Evolutionary conservation across 2,888 invertebrate genomes (phyloP).

Genomic region (Dryocosmus kuriphilus): DNA sequence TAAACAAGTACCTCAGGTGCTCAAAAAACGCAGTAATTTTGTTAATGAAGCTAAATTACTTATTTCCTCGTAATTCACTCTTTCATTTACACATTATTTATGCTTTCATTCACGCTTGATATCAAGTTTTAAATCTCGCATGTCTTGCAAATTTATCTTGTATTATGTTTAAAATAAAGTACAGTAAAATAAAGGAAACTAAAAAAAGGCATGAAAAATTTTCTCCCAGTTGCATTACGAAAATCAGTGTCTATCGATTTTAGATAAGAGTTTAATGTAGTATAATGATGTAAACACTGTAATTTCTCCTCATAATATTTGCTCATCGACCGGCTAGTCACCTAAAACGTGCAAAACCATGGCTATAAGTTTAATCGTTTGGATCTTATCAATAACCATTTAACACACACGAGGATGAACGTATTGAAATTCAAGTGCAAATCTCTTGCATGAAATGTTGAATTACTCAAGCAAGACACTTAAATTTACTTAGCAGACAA

Average conservation of each 20-base stretch:
- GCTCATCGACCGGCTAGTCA: slow-evolving; percentile 17
- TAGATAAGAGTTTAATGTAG: background rate
- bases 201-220: background rate
- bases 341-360: slow-evolving; percentile 34
- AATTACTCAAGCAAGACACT: background rate
- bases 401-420: slow-evolving; percentile 9
- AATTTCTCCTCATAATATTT: slow-evolving; percentile 33
- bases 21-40: slow-evolving; percentile 25
- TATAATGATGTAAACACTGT: slow-evolving; percentile 22
- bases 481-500: background rate
- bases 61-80: background rate
- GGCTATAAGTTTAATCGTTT: slow-evolving; percentile 39
- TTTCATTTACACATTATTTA: background rate
- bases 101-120: background rate
- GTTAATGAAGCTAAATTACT: slow-evolving; percentile 12
- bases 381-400: slow-evolving; percentile 36
- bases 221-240: background rate
- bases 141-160: no score
- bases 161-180: no score
- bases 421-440: slow-evolving; percentile 37
- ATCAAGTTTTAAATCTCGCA: background rate
- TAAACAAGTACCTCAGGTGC: background rate
- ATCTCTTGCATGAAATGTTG: background rate
- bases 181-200: no score
- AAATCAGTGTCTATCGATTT: background rate